These are phyloP conservation scores for Potamilus streckersoni DNA, from an alignment of 1,140 invertebrate genomes.

Conservation along the genomic window DNA sequence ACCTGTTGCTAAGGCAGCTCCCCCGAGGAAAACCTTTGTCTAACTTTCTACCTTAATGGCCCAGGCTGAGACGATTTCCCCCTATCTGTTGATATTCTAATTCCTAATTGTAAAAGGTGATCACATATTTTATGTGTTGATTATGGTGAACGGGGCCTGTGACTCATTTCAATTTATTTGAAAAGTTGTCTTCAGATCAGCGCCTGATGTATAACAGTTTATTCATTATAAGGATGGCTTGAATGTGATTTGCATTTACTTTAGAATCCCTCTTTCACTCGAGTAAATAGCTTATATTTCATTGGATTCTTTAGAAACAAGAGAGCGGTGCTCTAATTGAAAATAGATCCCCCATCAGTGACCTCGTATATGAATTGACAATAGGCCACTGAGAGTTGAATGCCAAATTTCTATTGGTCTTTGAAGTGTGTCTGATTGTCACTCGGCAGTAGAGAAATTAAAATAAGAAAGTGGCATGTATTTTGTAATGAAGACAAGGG, in stretches of 20 bases:
- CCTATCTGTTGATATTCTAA: conserved; percentile 62
- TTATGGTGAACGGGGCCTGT: conserved; percentile 38
- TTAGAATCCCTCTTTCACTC: conserved; percentile 22
- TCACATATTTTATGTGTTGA: conserved; percentile 57
- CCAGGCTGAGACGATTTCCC: conserved; percentile 41
- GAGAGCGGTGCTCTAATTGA: conserved; percentile 41
- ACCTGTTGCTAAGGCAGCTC: too few species aligned
- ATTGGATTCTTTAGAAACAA: conserved; percentile 41
- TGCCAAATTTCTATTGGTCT: conserved; percentile 45
- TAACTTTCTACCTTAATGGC: conserved; percentile 55
- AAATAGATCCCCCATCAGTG: conserved; percentile 37
- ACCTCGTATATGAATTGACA: conserved; percentile 43
- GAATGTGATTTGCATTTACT: conserved; percentile 27
- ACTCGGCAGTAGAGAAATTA: conserved; percentile 40
- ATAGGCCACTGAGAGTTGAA: conserved; percentile 38
- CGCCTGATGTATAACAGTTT: conserved; percentile 33
- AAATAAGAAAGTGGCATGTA: conserved; percentile 44
- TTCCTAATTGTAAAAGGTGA: conserved; percentile 49
- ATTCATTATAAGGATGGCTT: conserved; percentile 31
- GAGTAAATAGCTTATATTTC: conserved; percentile 42
- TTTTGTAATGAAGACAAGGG: conserved; percentile 34
- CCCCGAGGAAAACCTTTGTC: conserved; percentile 42
- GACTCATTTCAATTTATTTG: conserved; percentile 26
- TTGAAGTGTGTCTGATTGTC: conserved; percentile 44
- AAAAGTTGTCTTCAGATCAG: conserved; percentile 17